These are phyloP conservation scores for Nemopilema nomurai DNA, from an alignment of 30 jellyfish, hydroid and myxozoan species.

Conservation along the genomic window DNA sequence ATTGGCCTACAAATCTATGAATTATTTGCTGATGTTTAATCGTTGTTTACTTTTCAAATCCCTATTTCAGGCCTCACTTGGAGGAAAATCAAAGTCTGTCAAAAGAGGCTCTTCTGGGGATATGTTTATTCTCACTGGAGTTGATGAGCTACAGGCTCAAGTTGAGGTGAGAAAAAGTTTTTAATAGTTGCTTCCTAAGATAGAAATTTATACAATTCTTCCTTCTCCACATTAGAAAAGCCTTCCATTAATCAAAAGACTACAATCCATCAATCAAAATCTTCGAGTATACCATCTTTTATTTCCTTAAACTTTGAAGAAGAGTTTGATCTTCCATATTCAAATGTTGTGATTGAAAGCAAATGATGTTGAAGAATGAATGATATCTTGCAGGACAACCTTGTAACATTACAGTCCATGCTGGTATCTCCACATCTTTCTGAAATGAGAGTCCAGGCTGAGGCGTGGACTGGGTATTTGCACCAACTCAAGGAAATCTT, in stretches of 20 bases:
- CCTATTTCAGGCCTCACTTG: not conserved
- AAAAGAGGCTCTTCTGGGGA: conserved; percentile 9
- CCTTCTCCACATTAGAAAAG: too few species aligned
- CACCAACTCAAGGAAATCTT: conserved; percentile 75
- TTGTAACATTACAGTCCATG: conserved; percentile 85
- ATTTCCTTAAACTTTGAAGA: not conserved
- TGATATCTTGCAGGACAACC: conserved; percentile 55
- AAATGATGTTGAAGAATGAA: too few species aligned
- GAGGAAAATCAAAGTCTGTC: not conserved
- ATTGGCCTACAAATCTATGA: too few species aligned
- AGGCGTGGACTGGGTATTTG: conserved; percentile 67
- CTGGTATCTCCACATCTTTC: conserved; percentile 81
- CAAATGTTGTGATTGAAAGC: too few species aligned
- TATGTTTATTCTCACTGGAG: conserved; percentile 66
- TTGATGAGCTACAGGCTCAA: conserved; percentile 64
- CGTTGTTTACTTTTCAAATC: not conserved
- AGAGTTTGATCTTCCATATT: too few species aligned
- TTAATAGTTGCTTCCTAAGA: too few species aligned
- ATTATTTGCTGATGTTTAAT: too few species aligned
- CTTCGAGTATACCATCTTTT: too few species aligned
- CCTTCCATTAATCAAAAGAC: too few species aligned
- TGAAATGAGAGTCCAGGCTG: conserved; percentile 51
- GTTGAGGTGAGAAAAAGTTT: conserved; percentile 53
- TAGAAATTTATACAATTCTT: too few species aligned
- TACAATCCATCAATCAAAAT: too few species aligned